A percentile compares a stretch with the other conserved stretches of the same genome.
phyloP scores from a whole-genome alignment of 2,113 vertebrate genomes.

The Equus quagga region DNA sequence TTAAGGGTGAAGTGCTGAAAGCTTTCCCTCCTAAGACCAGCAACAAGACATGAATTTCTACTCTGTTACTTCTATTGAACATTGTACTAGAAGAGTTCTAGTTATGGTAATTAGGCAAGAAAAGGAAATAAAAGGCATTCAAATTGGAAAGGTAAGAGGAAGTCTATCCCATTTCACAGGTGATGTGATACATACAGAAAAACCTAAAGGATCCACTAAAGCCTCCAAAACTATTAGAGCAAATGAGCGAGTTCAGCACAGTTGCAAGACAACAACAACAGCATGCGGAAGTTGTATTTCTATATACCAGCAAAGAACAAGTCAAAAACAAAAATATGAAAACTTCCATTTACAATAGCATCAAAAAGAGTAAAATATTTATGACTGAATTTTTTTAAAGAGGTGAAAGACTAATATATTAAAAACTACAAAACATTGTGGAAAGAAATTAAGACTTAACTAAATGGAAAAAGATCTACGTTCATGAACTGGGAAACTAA shows the following conservation, averaged over 20 bases:
- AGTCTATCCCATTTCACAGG: background rate
- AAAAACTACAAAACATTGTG: background rate
- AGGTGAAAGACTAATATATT: background rate
- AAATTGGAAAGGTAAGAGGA: background rate
- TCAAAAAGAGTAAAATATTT: background rate
- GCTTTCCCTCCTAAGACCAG: background rate
- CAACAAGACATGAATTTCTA: background rate
- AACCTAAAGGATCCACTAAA: background rate
- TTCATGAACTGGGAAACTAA: background rate
- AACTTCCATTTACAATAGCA: background rate
- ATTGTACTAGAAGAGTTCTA: background rate
- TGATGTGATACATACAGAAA: background rate
- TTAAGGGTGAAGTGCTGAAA: background rate
- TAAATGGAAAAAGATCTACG: background rate
- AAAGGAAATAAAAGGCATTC: background rate
- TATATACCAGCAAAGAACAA: background rate
- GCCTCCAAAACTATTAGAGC: background rate
- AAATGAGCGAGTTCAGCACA: background rate
- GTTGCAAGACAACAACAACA: background rate
- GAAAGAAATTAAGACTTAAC: background rate
- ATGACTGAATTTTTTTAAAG: background rate
- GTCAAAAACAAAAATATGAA: background rate
- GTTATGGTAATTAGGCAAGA: background rate
- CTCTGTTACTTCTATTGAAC: background rate
- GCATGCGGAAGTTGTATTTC: background rate